Evolutionary conservation across 2,888 invertebrate species (phyloP), one percentile per base, ranked within the genome.

Genomic region (Eueremaeus valkanovi): DNA sequence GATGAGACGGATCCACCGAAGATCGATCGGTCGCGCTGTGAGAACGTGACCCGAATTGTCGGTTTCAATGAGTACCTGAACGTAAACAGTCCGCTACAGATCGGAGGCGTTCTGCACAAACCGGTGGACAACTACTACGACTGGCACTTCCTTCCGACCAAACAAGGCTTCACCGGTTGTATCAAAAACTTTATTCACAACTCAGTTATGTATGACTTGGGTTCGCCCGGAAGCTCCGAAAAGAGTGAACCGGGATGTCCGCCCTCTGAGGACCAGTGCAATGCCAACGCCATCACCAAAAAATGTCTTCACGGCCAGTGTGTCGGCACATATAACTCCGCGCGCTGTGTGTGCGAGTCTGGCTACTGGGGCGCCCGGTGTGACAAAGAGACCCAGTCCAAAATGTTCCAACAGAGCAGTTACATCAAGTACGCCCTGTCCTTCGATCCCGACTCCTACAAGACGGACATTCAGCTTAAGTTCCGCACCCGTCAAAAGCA

Each of bases 391-490:
- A 77, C 78, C 3, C 93, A 94, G 0, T 92, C 94, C 0, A 82
- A 82, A 75, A 95, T 95, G 77, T 95, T 97, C 84, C 90, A 93
- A 82, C 90, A 91, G 0, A 92, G 94, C 83, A 95, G 95, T 79
- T 97, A 95, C 84, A 94, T 97, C n/a, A 95, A 95, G 83, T 97
- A 96, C 83, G 94, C 95, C 1, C 85, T 97, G 42, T 93, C 93
- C 80, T 95, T 95, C 83, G 94, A 95, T 82, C 95, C 95, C 0
- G 93, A 95, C 82, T 88, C 92, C 80, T 95, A 93, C 82, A 91
- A 92, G 73, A 95, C 94, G 0, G 93, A 95, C 84, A 89, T 98
- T 78, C 95, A 97, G 84, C 85, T 98, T 74, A 87, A 94, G 80
- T 97, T 99, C 86, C 88, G 98, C 78, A 96, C 97, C 0, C 88